phyloP scores from a whole-genome alignment of 2,888 invertebrate species.

The Cryptocheilus praepositus region DNA sequence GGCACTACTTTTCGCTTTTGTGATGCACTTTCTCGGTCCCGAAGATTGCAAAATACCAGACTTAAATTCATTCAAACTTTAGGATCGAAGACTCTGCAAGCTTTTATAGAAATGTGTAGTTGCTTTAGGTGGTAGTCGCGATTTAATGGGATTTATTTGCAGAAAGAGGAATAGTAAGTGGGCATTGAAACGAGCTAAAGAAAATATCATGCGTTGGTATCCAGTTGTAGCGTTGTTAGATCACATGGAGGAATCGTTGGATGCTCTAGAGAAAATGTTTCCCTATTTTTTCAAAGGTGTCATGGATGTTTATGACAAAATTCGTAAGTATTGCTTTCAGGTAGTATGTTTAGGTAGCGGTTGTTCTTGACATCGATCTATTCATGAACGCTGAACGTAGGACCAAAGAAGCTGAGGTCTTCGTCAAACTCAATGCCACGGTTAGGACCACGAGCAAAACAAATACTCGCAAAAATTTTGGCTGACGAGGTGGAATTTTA shows the following conservation, averaged over 20 bases:
- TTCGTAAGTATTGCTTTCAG: slow-evolving; percentile 74
- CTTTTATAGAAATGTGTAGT: too few relatives aligned
- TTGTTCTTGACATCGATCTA: slow-evolving; percentile 2
- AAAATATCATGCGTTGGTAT: slow-evolving; percentile 78
- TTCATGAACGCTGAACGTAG: slow-evolving; percentile 54
- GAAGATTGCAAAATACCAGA: too few relatives aligned
- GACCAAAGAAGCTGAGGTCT: slow-evolving; percentile 70
- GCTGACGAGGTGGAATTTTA: slow-evolving; percentile 78
- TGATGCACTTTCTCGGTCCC: not conserved
- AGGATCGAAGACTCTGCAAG: too few relatives aligned
- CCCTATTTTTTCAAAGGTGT: slow-evolving; percentile 79
- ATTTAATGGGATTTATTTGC: slow-evolving; percentile 16
- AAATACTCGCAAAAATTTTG: slow-evolving; percentile 69
- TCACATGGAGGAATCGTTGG: slow-evolving; percentile 77
- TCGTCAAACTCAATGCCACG: slow-evolving; percentile 5
- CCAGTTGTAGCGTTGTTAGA: slow-evolving; percentile 79
- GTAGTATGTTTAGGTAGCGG: not conserved
- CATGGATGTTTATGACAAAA: slow-evolving; percentile 74
- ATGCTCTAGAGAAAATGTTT: slow-evolving; percentile 76
- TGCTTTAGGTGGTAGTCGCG: too few relatives aligned
- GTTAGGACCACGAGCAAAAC: slow-evolving; percentile 47
- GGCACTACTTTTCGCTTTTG: not conserved
- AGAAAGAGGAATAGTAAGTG: slow-evolving; percentile 77
- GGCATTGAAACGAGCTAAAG: slow-evolving; percentile 78
- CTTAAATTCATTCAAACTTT: too few relatives aligned